Base-by-base conservation (phyloP, 2,888 invertebrate genomes). In the Rotaria magnacalcarata region DNA sequence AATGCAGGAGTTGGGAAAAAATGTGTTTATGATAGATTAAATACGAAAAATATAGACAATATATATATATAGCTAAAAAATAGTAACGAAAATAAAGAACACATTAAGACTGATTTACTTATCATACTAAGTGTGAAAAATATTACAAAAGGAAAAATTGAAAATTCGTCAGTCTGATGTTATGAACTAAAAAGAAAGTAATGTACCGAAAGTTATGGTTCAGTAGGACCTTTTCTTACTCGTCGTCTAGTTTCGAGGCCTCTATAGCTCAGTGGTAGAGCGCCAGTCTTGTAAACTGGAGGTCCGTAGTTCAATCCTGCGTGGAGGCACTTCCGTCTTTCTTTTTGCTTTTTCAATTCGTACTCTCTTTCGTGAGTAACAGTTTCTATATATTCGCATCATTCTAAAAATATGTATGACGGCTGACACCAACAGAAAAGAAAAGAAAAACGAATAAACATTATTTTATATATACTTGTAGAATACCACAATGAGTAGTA, bases 261-360 rank as follows among this genome's bases (percentile, higher is more conserved):
- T 34, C 19, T 67, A 67, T 67, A 67, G 67, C 67, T 67, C 67
- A 67, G 67, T 67, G 67, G 67, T 67, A 67, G 67, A 67, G 67
- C 67, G 67, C 67, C 67, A 67, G 67, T 67, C 67, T 67, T 67
- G 67, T 67, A 67, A 67, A 67, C 67, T 67, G 67, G 67, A 67
- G 67, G 67, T 67, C 67, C 67, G 34, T 67, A 67, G 67, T 67
- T 67, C 67, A 19, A 67, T 67, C 67, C 67, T 67, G 67, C 67
- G 67, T 67, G 67, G 67, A 34, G 67, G 67, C 67, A 67, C 19
- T 27, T 67, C 34, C 4, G 19, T 34, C 34, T 41, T 34, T 14
- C 16, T 6, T 67, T 34, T 67, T 19, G 2, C 7, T 19, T 67
- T 11, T 27, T 34, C 16, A 1, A 14, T 14, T 67, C 27, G 27